Base-by-base conservation (phyloP, 2,888 invertebrate genomes). In the Rhopalosiphum nymphaeae region DNA sequence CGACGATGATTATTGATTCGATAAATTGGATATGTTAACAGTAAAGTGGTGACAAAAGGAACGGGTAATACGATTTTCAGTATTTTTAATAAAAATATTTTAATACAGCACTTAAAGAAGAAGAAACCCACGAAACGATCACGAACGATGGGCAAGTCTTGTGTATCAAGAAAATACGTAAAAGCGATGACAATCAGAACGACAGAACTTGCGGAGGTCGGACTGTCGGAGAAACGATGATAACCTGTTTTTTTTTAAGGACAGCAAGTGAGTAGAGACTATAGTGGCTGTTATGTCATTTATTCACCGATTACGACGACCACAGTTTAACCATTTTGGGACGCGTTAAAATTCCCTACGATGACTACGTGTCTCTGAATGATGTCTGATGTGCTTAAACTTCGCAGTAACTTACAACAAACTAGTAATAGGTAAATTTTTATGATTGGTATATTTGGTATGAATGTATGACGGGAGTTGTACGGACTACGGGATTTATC, bases 171-270 rank as follows among this genome's bases (percentile, higher is more conserved):
- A 61, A 86, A 91, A 53, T 42, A 67, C 78, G 89, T 44, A 93
- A 56, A 84, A 29, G 21, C 87, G 85, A 94, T 86, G 93, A 91
- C 94, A 89, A 86, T 57, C 42, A n/a, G 16, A 44, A 89, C 57
- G 9, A 0, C 21, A 78, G 78, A 78, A 78, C 36, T 78, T 16
- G n/a, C 78, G 67, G 53, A 84, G 78, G 53, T 78, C 36, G 78
- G 78, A 36, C 21, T 78, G 78, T 36, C 3, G 93, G 78, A 84
- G 84, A 57, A 90, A 85, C 57, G 84, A 57, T 91, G 94, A 94
- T 94, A 94, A 94, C 94, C 94, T 91, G 94, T 94, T 94, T 94
- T 94, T 93, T 87, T 84, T 56, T 91, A 94, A 94, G 93, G 93
- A 94, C 93, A 61, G 85, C 86, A 7, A 85, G 57, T 49, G 49